phyloP scores from a whole-genome alignment of 2,113 vertebrate genomes.

The Trogon surrucura region DNA sequence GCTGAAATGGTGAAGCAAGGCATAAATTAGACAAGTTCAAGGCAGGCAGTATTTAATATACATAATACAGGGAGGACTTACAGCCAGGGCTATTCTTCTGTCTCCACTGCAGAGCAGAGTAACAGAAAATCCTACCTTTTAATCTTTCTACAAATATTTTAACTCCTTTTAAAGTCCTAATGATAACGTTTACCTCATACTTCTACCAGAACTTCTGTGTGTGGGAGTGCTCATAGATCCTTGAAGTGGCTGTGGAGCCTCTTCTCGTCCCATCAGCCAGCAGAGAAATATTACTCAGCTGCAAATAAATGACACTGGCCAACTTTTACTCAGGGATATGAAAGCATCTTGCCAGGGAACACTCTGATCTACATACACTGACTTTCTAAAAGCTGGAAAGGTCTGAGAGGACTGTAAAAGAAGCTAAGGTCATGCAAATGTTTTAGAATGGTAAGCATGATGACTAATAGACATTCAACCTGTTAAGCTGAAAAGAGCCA shows the following conservation, averaged over 20 bases:
- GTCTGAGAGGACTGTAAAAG: not conserved
- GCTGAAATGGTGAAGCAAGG: not conserved
- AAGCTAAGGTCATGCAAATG: conserved; percentile 30
- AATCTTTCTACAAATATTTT: conserved; percentile 44
- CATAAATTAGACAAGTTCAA: conserved; percentile 1
- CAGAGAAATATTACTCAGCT: conserved; percentile 37
- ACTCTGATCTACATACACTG: conserved; percentile 8
- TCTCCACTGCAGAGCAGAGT: not conserved
- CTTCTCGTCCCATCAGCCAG: not conserved
- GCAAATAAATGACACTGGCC: not conserved
- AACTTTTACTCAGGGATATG: not conserved
- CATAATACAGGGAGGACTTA: not conserved
- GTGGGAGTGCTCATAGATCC: not conserved
- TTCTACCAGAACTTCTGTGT: not conserved
- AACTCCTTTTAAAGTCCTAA: conserved; percentile 14
- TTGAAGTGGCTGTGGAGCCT: not conserved
- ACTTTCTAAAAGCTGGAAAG: not conserved
- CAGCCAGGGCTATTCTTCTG: not conserved
- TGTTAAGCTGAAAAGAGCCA: not conserved
- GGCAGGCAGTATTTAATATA: not conserved
- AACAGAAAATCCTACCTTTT: not conserved
- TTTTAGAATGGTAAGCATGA: not conserved
- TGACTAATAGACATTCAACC: not conserved
- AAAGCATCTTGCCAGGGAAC: conserved; percentile 39
- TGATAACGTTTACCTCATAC: not conserved